Evolutionary conservation across 2,888 invertebrate species (phyloP).

Genomic region (Drosophila mulleri): DNA sequence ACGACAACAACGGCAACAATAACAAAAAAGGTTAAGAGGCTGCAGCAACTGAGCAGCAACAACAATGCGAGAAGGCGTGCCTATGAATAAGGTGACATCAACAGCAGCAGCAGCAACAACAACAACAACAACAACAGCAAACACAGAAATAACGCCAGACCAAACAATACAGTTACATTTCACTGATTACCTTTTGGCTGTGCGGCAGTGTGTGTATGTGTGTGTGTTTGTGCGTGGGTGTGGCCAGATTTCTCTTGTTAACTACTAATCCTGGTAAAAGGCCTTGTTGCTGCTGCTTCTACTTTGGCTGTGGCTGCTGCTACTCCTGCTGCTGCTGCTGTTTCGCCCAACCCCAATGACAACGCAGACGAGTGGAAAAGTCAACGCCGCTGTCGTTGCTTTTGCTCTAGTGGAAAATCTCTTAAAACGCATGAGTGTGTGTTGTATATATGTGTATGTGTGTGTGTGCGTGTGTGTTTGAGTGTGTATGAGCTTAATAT

Average conservation of each 20-base stretch:
- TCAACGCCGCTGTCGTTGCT: constrained; percentile 64
- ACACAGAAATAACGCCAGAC: constrained; percentile 26
- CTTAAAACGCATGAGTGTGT: constrained; percentile 68
- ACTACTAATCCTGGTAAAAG: constrained; percentile 82
- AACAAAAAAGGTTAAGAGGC: constrained; percentile 61
- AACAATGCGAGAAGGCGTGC: constrained; percentile 46
- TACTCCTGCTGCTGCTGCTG: constrained; percentile 25
- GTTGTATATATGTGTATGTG: constrained; percentile 32
- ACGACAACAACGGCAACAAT: constrained; percentile 9
- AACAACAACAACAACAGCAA: constrained; percentile 6
- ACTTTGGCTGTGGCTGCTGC: constrained; percentile 28
- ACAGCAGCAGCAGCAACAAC: constrained; percentile 35
- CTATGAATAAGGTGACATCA: constrained; percentile 62
- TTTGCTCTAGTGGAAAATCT: constrained; percentile 72
- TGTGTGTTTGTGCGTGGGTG: constrained; percentile 43
- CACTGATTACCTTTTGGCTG: constrained; percentile 80
- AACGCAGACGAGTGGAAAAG: constrained; percentile 74
- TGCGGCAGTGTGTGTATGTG: constrained; percentile 20
- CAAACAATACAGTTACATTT: constrained; percentile 81
- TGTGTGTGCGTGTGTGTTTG: constrained; percentile 7
- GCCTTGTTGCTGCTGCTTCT: constrained; percentile 63
- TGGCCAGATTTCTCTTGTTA: constrained; percentile 79
- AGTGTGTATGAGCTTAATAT: constrained; percentile 34
- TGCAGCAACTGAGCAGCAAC: constrained; percentile 43
- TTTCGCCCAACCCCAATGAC: constrained; percentile 37